phyloP scores from a whole-genome alignment of 1,140 invertebrate species.

The Polyergus mexicanus region DNA sequence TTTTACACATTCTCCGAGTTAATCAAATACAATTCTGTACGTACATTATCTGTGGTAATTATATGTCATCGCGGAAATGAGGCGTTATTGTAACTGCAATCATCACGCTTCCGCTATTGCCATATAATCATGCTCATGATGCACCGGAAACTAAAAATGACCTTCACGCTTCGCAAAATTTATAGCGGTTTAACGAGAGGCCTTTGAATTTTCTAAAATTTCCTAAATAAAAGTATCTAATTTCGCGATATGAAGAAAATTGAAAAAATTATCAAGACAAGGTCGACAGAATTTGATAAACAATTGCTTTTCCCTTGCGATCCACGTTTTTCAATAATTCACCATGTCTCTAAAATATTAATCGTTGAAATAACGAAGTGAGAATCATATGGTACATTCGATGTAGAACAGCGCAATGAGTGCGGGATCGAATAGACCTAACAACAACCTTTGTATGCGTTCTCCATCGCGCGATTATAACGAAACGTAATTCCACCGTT shows the following conservation, averaged over 20 bases:
- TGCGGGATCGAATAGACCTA: slow-evolving; percentile 27
- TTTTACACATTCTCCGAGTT: not conserved
- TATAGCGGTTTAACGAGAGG: not conserved
- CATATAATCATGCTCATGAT: slow-evolving; percentile 38
- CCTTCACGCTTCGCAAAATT: slow-evolving; percentile 18
- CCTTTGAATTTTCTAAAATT: not conserved
- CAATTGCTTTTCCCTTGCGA: not conserved
- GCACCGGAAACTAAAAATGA: slow-evolving; percentile 20
- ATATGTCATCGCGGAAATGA: slow-evolving; percentile 21
- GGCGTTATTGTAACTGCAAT: slow-evolving; percentile 21
- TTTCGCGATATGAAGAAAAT: not conserved
- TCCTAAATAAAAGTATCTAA: no score
- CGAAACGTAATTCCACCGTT: slow-evolving; percentile 59
- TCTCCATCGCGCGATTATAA: slow-evolving; percentile 41
- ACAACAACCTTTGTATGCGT: slow-evolving; percentile 34
- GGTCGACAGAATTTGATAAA: not conserved
- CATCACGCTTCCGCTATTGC: slow-evolving; percentile 36
- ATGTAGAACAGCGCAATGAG: not conserved
- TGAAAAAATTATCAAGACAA: not conserved
- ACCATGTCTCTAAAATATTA: slow-evolving; percentile 13
- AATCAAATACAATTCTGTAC: not conserved
- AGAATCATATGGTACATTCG: slow-evolving; percentile 3
- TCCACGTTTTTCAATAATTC: not conserved
- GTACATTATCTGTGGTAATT: slow-evolving; percentile 4
- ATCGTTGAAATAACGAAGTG: slow-evolving; percentile 15